phyloP scores from a whole-genome alignment of 2,888 invertebrate species.

The Leucophenga montana region DNA sequence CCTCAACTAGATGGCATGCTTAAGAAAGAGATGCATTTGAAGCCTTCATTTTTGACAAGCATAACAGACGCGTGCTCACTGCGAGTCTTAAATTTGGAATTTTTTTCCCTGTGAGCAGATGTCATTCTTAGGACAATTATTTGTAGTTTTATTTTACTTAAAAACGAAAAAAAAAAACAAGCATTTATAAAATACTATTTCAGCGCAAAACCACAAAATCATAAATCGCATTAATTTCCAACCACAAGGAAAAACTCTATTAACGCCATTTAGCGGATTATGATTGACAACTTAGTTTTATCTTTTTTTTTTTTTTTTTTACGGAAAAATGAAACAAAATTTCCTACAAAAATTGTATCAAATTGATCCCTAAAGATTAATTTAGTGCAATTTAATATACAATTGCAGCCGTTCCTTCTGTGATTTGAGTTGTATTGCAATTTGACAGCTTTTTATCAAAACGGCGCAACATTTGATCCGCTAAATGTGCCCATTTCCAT shows the following conservation, averaged over 20 bases:
- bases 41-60: too few relatives aligned
- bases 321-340: background rate
- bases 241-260: conserved; percentile 48
- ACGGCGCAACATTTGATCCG: conserved; percentile 36
- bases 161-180: too few relatives aligned
- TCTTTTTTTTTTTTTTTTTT: conserved; percentile 23
- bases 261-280: conserved; percentile 52
- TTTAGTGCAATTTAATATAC: conserved; percentile 62
- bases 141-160: too few relatives aligned
- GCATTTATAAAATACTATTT: too few relatives aligned
- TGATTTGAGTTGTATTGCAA: background rate
- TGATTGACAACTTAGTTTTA: background rate
- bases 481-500: conserved; percentile 34
- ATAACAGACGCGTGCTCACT: too few relatives aligned
- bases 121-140: too few relatives aligned
- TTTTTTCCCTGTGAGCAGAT: too few relatives aligned
- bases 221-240: conserved; percentile 56
- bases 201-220: background rate
- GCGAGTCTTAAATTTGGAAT: too few relatives aligned
- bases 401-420: conserved; percentile 43
- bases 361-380: conserved; percentile 52
- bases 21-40: too few relatives aligned
- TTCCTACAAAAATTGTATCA: conserved; percentile 38
- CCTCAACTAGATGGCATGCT: too few relatives aligned
- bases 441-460: background rate